phyloP scores from a whole-genome alignment of 92 coral and sea anemone species.

The Galaxea fascicularis region DNA sequence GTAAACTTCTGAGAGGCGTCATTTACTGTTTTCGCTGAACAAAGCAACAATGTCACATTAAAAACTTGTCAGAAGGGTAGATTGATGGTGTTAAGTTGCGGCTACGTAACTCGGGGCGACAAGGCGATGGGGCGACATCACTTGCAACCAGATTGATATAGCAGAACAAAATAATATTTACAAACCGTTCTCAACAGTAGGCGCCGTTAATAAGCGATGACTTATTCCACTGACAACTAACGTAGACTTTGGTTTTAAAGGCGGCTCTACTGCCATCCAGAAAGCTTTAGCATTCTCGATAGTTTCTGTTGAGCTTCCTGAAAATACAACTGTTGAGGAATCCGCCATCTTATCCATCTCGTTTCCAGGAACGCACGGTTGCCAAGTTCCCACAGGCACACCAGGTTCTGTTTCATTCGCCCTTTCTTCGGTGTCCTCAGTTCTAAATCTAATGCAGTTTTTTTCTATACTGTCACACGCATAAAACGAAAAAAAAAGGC shows the following conservation, averaged over 20 bases:
- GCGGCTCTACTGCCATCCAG: slow-evolving; percentile 85
- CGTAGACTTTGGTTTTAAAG: slow-evolving; percentile 71
- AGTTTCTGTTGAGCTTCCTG: slow-evolving; percentile 89
- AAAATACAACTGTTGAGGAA: slow-evolving; percentile 68
- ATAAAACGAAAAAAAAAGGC: no score
- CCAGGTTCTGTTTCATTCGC: no score
- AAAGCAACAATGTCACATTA: not conserved
- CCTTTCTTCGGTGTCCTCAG: no score
- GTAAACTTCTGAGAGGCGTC: not conserved
- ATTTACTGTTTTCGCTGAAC: not conserved
- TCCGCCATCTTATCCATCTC: slow-evolving; percentile 83
- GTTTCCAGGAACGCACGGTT: slow-evolving; percentile 16
- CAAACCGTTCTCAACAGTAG: slow-evolving; percentile 46
- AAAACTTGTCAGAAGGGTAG: not conserved
- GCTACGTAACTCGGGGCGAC: no score
- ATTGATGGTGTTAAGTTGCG: no score
- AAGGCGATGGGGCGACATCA: no score
- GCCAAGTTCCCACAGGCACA: no score
- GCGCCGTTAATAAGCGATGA: slow-evolving; percentile 90
- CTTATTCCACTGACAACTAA: slow-evolving; percentile 84
- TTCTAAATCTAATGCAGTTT: no score
- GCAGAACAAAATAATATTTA: not conserved
- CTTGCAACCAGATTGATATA: not conserved
- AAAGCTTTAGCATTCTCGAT: slow-evolving; percentile 88
- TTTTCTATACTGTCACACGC: no score